Evolutionary conservation across 2,797 vertebrate species (phyloP).

Genomic region (Crax fasciolata): DNA sequence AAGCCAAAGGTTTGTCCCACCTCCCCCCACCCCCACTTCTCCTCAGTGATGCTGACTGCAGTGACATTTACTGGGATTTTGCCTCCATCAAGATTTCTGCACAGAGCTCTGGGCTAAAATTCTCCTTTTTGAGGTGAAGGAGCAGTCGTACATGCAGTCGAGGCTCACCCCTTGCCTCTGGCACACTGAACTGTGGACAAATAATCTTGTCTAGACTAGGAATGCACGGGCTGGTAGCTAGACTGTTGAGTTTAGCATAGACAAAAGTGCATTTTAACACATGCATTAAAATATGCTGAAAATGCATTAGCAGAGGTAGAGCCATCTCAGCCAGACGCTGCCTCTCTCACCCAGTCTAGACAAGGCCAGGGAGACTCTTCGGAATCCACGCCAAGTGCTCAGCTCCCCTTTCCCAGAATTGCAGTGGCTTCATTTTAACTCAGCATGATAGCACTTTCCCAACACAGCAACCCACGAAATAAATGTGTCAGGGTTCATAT

Average conservation of each 20-base stretch:
- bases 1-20: background rate
- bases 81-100: background rate
- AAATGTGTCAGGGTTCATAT: background rate
- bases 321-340: background rate
- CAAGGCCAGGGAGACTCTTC: background rate
- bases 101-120: background rate
- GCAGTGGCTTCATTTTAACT: background rate
- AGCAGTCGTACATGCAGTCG: rapidly evolving
- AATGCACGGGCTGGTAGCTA: background rate
- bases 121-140: background rate
- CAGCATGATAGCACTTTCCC: background rate
- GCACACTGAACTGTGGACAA: background rate
- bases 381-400: background rate
- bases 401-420: background rate
- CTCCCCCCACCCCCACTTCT: background rate
- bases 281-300: background rate
- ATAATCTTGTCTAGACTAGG: background rate
- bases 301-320: background rate
- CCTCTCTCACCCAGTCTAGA: background rate
- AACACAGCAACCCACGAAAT: background rate
- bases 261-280: background rate
- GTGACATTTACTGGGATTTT: background rate
- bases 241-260: rapidly evolving
- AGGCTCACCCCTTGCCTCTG: background rate
- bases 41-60: background rate